Evolutionary conservation across 1,140 invertebrate genomes (phyloP).

Genomic region (Uloborus diversus): DNA sequence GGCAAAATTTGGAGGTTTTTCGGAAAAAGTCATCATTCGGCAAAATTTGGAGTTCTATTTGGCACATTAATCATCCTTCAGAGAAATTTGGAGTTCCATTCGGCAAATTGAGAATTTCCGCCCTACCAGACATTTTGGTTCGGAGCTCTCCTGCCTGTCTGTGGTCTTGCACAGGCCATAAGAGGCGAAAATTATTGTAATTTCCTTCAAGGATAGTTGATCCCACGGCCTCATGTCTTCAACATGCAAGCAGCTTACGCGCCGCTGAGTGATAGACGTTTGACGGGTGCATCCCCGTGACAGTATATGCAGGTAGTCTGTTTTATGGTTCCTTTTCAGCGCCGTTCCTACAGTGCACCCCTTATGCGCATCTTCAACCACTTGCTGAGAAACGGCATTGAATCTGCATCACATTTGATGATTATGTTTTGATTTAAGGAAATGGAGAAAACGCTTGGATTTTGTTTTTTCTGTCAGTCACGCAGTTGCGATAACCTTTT

Average conservation of each 20-base stretch:
- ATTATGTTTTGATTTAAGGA: slow-evolving; percentile 1
- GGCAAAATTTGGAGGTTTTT: too few species aligned
- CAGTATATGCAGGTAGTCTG: neutral
- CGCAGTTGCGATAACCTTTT: neutral
- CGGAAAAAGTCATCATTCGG: too few species aligned
- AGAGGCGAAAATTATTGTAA: slow-evolving; percentile 7
- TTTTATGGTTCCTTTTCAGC: neutral
- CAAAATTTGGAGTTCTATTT: too few species aligned
- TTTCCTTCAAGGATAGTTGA: slow-evolving; percentile 41
- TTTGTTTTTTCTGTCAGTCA: neutral
- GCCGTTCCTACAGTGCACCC: too few species aligned
- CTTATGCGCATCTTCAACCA: neutral
- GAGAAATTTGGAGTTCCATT: too few species aligned
- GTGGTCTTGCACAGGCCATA: too few species aligned
- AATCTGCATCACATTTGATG: neutral
- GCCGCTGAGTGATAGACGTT: neutral
- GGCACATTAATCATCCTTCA: too few species aligned
- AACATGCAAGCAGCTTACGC: neutral
- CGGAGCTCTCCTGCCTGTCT: too few species aligned
- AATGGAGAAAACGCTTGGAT: neutral
- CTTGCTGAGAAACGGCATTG: slow-evolving; percentile 12
- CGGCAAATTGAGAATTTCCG: too few species aligned
- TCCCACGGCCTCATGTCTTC: slow-evolving; percentile 9
- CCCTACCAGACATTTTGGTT: too few species aligned
- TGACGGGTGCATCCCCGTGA: slow-evolving; percentile 53